Evolutionary conservation across 2,888 invertebrate species (phyloP).

Genomic region (Stenolophus ochropezus): DNA sequence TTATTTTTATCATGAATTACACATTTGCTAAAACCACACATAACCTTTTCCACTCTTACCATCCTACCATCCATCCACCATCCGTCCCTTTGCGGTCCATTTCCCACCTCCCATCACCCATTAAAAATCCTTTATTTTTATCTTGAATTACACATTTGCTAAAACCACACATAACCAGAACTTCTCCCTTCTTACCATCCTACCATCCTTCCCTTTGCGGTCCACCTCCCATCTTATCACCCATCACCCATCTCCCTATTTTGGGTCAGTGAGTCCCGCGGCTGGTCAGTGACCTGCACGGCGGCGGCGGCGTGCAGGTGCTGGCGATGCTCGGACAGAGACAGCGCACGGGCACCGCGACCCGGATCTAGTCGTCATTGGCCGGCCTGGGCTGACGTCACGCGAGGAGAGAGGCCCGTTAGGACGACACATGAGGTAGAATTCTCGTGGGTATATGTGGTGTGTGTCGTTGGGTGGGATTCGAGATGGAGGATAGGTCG

Average conservation of each 20-base stretch:
- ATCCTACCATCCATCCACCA: too few relatives aligned
- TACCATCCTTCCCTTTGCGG: background rate
- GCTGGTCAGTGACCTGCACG: constrained; percentile 38
- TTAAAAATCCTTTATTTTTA: too few relatives aligned
- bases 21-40: too few relatives aligned
- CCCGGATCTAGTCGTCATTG: constrained; percentile 61
- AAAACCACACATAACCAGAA: too few relatives aligned
- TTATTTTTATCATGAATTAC: too few relatives aligned
- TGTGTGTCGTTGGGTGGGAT: background rate
- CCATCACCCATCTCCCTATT: background rate
- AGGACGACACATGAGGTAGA: background rate
- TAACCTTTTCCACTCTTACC: too few relatives aligned
- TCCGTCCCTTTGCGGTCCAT: background rate
- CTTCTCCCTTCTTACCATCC: too few relatives aligned
- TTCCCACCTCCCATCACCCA: background rate
- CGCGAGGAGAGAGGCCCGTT: constrained; percentile 25
- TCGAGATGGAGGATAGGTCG: background rate
- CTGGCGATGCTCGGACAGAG: background rate
- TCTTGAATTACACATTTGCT: too few relatives aligned
- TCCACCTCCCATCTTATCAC: background rate
- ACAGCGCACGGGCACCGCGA: constrained; percentile 52
- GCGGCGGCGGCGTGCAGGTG: constrained; percentile 30
- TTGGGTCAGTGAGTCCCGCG: constrained; percentile 10
- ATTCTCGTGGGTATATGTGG: background rate
- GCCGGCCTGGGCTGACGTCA: constrained; percentile 54